Evolutionary conservation across 2,113 vertebrate genomes (phyloP).

Genomic region (Calonectris borealis): DNA sequence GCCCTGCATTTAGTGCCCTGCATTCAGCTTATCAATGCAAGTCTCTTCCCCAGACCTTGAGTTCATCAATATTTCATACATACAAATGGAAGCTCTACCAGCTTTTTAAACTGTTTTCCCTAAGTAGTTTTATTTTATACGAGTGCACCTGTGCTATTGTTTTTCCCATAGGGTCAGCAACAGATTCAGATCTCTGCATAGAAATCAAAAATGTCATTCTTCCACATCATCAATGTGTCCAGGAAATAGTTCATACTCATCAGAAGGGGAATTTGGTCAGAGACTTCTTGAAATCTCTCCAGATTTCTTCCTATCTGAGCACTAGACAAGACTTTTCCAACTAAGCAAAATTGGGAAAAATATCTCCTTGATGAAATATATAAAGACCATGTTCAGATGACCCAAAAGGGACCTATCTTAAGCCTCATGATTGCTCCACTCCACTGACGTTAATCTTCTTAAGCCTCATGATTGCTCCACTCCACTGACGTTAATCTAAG

Average conservation of each 20-base stretch:
- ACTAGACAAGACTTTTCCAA: neutral
- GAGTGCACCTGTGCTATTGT: neutral
- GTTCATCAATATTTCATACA: slow-evolving; percentile 12
- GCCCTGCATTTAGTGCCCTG: neutral
- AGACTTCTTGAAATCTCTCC: neutral
- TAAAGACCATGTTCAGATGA: neutral
- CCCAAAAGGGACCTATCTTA: neutral
- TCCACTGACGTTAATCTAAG: neutral
- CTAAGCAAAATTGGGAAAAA: neutral
- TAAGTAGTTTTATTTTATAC: neutral
- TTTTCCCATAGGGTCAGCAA: neutral
- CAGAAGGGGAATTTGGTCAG: neutral
- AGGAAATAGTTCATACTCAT: neutral
- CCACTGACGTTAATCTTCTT: neutral
- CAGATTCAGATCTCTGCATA: neutral
- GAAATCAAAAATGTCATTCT: neutral
- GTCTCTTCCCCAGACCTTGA: neutral
- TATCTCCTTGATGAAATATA: neutral
- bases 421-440: neutral
- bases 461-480: neutral
- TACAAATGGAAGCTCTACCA: neutral
- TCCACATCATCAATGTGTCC: neutral
- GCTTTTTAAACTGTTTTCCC: neutral
- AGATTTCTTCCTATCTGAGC: neutral
- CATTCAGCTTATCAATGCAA: neutral